Evolutionary conservation across 2,888 invertebrate species (phyloP).

Genomic region (Malthinus flaveolus): DNA sequence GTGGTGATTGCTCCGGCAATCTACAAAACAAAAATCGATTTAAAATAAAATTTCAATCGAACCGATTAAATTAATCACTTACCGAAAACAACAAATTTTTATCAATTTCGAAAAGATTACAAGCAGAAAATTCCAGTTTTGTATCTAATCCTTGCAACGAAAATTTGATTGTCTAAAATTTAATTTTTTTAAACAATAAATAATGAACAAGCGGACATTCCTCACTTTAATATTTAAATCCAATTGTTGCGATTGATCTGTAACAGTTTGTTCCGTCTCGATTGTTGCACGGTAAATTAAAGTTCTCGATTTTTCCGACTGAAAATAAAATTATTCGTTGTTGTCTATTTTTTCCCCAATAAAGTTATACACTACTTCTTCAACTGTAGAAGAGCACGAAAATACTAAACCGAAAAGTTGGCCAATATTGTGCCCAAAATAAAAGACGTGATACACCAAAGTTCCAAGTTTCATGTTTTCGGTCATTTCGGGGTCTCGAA

Average conservation of each 20-base stretch:
- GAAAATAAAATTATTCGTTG: neutral
- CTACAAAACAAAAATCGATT: neutral
- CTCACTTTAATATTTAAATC: neutral
- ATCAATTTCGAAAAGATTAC: neutral
- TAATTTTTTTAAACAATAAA: neutral
- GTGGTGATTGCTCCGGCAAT: conserved; percentile 1
- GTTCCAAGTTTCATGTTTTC: too few relatives aligned
- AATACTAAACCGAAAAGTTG: neutral
- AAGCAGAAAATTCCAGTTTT: neutral
- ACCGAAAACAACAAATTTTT: neutral
- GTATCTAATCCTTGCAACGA: neutral
- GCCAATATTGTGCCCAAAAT: neutral
- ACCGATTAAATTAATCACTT: neutral
- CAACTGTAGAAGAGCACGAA: neutral
- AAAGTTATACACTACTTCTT: neutral
- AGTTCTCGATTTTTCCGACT: neutral
- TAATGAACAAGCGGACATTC: neutral
- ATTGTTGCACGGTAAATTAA: neutral
- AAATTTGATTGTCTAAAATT: conserved; percentile 1
- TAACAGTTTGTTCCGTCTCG: neutral
- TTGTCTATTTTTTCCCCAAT: too few relatives aligned
- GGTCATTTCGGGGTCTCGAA: neutral
- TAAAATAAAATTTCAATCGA: neutral
- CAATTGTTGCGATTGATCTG: neutral
- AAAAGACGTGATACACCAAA: neutral